Percentiles rank a stretch among this genome's conserved stretches.
phyloP scores from a whole-genome alignment of 2,797 vertebrate species.

The Chrosomus eos region DNA sequence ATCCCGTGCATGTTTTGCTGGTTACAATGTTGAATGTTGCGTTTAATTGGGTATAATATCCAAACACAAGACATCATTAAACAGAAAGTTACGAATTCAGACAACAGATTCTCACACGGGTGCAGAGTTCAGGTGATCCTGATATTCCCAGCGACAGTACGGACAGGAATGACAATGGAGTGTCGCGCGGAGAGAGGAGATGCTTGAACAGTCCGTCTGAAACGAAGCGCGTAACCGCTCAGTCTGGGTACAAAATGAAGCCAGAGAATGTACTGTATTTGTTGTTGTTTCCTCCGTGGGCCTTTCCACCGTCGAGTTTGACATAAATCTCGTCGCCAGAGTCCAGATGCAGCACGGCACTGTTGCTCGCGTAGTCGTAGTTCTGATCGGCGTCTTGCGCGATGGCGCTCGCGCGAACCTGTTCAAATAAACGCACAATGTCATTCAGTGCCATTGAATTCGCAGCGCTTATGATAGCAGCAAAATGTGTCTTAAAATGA shows the following conservation, averaged over 20 bases:
- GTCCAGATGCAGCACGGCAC: slow-evolving; percentile 94
- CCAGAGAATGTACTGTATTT: slow-evolving; percentile 99
- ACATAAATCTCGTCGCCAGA: slow-evolving; percentile 96
- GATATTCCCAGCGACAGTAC: slow-evolving; percentile 45
- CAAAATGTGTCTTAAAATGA: neutral
- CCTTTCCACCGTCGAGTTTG: slow-evolving; percentile 96
- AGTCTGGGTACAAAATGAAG: slow-evolving; percentile 96
- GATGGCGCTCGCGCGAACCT: slow-evolving; percentile 97
- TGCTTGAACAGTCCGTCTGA: slow-evolving; percentile 24
- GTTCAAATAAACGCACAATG: slow-evolving; percentile 43
- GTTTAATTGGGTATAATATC: slow-evolving; percentile 48
- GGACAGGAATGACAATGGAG: slow-evolving; percentile 46
- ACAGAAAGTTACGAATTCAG: slow-evolving; percentile 41
- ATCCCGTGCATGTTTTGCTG: neutral
- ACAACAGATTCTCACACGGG: slow-evolving; percentile 45
- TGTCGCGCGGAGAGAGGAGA: slow-evolving; percentile 24
- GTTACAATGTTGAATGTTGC: slow-evolving; percentile 14
- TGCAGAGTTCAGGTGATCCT: slow-evolving; percentile 22
- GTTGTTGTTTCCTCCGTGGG: slow-evolving; percentile 98
- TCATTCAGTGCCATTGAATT: neutral
- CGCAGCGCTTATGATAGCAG: neutral
- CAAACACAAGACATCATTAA: slow-evolving; percentile 59
- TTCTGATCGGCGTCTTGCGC: slow-evolving; percentile 98
- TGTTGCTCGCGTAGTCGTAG: slow-evolving; percentile 98
- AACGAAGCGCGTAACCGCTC: slow-evolving; percentile 53